phyloP scores from a whole-genome alignment of 1,140 invertebrate species.

The Drosophila dunni region DNA sequence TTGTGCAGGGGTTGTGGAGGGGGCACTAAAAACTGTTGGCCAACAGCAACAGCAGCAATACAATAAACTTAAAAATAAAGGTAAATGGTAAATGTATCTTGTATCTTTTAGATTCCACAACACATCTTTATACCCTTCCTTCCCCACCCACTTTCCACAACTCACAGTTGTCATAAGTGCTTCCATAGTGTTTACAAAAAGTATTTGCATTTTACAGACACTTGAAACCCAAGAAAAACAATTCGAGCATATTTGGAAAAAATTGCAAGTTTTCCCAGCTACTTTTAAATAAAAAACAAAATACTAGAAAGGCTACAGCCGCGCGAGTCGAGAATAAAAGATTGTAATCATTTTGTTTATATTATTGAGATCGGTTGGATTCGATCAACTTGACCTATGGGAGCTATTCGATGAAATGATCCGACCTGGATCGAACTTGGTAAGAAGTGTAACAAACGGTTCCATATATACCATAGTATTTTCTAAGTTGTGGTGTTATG shows the following conservation, averaged over 20 bases:
- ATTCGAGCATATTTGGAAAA: constrained; percentile 2
- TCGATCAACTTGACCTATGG: no score
- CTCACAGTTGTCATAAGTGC: constrained; percentile 19
- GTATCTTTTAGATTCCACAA: constrained; percentile 65
- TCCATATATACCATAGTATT: no score
- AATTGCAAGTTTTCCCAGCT: not conserved
- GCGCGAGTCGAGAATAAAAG: no score
- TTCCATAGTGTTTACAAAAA: constrained; percentile 3
- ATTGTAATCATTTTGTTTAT: no score
- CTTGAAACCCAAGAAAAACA: constrained; percentile 16
- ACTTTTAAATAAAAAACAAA: not conserved
- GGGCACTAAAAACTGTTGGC: constrained; percentile 28
- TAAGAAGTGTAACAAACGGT: no score
- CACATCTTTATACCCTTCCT: constrained; percentile 33
- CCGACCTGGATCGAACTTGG: no score
- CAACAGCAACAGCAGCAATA: constrained; percentile 46
- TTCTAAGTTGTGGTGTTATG: no score
- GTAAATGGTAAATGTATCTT: constrained; percentile 69
- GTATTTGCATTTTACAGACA: constrained; percentile 32
- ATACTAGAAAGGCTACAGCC: not conserved
- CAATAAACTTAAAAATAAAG: constrained; percentile 70
- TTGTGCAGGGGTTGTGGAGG: not conserved
- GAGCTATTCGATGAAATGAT: no score
- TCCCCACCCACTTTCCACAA: not conserved
- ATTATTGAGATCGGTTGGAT: no score